Conservation (phyloP, 2,113 vertebrate species). For the Lutjanus erythropterus region DNA sequence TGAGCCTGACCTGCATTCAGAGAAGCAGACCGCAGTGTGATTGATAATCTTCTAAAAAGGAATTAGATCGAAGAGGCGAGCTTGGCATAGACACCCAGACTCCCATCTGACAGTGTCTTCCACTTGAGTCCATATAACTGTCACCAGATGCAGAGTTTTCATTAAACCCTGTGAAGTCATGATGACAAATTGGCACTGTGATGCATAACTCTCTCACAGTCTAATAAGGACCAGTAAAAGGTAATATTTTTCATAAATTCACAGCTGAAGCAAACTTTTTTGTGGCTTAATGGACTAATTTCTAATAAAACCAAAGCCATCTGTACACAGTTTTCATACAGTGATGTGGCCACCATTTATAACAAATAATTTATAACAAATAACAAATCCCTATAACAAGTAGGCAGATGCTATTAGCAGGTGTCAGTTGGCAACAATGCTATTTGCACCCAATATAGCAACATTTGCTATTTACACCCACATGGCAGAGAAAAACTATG, state of each 20-base stretch:
- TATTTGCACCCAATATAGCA: too few species aligned
- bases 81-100: constrained; percentile 42
- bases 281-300: constrained; percentile 1
- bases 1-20: constrained; percentile 24
- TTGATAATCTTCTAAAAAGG: constrained; percentile 47
- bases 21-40: constrained; percentile 33
- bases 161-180: constrained; percentile 44
- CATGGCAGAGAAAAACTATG: too few species aligned
- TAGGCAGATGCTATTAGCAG: too few species aligned
- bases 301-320: too few species aligned
- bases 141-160: constrained; percentile 43
- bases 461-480: too few species aligned
- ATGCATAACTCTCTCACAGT: constrained; percentile 13
- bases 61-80: constrained; percentile 37
- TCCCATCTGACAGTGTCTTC: constrained; percentile 43
- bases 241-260: constrained; percentile 16
- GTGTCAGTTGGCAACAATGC: too few species aligned
- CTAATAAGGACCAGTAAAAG: background rate
- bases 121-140: constrained; percentile 44
- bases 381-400: too few species aligned
- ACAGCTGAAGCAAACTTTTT: background rate
- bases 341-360: too few species aligned
- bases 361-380: too few species aligned
- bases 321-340: too few species aligned
- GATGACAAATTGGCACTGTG: constrained; percentile 39